phyloP scores from a whole-genome alignment of 2,888 invertebrate species.

The Omphaloscelis lunosa region DNA sequence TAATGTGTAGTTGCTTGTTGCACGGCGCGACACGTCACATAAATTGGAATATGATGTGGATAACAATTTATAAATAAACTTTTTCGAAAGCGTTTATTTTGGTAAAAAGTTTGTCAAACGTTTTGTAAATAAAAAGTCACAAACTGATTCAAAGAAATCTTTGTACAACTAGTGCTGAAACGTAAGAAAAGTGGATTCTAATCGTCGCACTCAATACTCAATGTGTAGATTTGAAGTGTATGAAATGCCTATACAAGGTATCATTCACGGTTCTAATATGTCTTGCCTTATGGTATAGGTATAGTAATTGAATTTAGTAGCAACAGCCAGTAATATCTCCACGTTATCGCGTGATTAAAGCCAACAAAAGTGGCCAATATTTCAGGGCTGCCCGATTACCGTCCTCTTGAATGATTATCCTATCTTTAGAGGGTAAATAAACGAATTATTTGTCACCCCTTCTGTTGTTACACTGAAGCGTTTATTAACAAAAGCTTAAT shows the following conservation, averaged over 20 bases:
- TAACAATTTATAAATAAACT: slow-evolving; percentile 18
- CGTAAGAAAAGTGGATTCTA: neutral
- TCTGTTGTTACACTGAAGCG: slow-evolving; percentile 80
- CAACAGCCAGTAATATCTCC: slow-evolving; percentile 38
- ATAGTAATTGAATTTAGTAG: neutral
- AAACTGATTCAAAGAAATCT: neutral
- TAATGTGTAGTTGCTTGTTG: slow-evolving; percentile 64
- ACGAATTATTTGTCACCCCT: slow-evolving; percentile 87
- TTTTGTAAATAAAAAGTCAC: neutral
- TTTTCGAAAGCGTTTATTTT: slow-evolving; percentile 19
- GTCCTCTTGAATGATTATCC: slow-evolving; percentile 72
- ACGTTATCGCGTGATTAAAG: slow-evolving; percentile 46
- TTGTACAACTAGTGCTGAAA: neutral
- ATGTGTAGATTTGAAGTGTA: neutral
- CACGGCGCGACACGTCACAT: slow-evolving; percentile 49
- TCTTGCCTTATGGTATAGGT: neutral
- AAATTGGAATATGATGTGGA: slow-evolving; percentile 35
- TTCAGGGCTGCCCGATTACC: slow-evolving; percentile 57
- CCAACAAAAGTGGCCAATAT: slow-evolving; percentile 65
- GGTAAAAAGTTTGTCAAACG: neutral
- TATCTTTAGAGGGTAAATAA: slow-evolving; percentile 76
- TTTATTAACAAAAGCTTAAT: slow-evolving; percentile 88
- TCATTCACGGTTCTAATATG: neutral
- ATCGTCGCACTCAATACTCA: neutral
- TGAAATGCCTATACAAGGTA: neutral